Percentiles rank a stretch among this genome's conserved stretches.
Conservation (phyloP, 1,140 invertebrate genomes). For the Charaxes varanes region DNA sequence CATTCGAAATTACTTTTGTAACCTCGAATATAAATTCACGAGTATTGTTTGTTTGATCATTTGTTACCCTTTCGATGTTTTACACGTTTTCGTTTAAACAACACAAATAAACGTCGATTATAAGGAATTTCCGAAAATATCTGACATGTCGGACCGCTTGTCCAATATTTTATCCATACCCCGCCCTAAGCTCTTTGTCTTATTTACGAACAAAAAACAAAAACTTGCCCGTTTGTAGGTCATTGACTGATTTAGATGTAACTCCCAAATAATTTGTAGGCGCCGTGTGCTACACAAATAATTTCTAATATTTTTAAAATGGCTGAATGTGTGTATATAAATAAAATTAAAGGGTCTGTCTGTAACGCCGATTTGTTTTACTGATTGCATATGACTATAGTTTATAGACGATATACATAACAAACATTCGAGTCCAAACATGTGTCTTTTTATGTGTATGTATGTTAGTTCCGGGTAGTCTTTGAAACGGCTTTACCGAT, state of each 20-base stretch:
- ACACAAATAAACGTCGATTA: conserved; percentile 8
- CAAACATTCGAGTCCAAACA: too few relatives aligned
- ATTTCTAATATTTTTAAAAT: too few relatives aligned
- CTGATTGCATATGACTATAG: too few relatives aligned
- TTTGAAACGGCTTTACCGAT: too few relatives aligned
- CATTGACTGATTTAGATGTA: conserved; percentile 11
- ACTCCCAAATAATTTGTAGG: conserved; percentile 6
- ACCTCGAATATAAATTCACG: conserved; percentile 8
- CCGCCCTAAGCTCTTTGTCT: conserved; percentile 21
- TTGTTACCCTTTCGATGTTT: conserved; percentile 8
- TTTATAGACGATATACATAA: too few relatives aligned
- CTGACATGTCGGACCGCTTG: conserved; percentile 9
- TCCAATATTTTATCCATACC: conserved; percentile 20
- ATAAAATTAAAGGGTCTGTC: too few relatives aligned
- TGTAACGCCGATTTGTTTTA: too few relatives aligned
- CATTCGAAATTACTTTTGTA: not conserved
- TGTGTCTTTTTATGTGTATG: too few relatives aligned
- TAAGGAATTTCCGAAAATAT: conserved; percentile 23
- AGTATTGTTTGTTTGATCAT: conserved; percentile 7
- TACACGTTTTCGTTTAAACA: conserved; percentile 6
- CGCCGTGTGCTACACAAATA: too few relatives aligned
- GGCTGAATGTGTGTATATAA: too few relatives aligned
- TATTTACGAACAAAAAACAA: conserved; percentile 20
- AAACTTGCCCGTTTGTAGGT: conserved; percentile 16
- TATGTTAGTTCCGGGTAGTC: too few relatives aligned